Evolutionary conservation across 2,113 vertebrate genomes (phyloP), one percentile per base, ranked within the genome.

Genomic region (Mola mola): DNA sequence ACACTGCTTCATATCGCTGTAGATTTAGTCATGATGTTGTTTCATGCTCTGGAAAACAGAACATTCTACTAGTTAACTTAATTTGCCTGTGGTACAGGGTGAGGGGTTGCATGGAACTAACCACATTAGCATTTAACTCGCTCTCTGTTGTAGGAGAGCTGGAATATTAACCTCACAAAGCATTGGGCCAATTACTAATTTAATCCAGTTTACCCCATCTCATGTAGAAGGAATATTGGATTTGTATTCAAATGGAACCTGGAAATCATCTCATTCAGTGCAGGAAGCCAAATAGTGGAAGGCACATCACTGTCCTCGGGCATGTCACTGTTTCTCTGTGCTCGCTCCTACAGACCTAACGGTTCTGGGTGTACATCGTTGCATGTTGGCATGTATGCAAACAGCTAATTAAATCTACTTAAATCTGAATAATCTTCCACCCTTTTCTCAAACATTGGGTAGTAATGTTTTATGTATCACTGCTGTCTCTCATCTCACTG

Each of bases 101-200:
- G 68, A 84, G 61, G 44, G 75, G 56, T 64, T 10, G 16, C 74
- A 34, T 37, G 60, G 16, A 66, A 53, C 36, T 62, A 75, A 75
- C 70, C 56, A 46, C 75, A 85, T 89, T 82, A 83, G 58, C 79
- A 86, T 74, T 63, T 70, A 66, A 20, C 83, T 79, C 34, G 22
- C 75, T 29, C 69, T 57, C 41, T 68, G 44, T 69, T 16, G 50
- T 37, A 12, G 49, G 52, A 61, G 16, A 44, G 26, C 72, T 48
- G 41, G 72, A 87, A 84, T 75, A 74, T 67, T 71, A 82, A 87
- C 75, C 80, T 72, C 43, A 37, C 28, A 65, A 66, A 82, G 82
- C 71, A 81, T 75, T 81, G 47, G 64, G 57, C 76, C 72, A 40
- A 69, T 79, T 81, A 66, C 75, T 75, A 49, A 82, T 85, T 49